These are phyloP conservation scores for Halocynthia roretzi DNA, from an alignment of 23 tunicate genomes.

Conservation along the genomic window DNA sequence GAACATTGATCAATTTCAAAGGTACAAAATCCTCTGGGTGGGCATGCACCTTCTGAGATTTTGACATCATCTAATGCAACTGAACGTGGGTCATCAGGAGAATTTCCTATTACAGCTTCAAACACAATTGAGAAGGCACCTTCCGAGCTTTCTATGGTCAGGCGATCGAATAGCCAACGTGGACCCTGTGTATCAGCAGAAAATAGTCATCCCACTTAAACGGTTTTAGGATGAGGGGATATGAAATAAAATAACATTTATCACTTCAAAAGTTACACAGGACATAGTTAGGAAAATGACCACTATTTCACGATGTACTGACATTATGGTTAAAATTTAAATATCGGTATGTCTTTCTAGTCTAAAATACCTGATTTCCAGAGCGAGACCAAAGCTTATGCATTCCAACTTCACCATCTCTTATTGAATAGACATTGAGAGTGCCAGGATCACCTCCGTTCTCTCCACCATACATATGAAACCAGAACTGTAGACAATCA, in stretches of 20 bases:
- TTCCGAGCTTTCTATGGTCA: conserved; percentile 29
- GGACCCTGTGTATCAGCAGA: conserved; percentile 30
- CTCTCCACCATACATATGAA: conserved; percentile 71
- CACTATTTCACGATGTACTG: too few relatives aligned
- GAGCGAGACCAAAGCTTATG: conserved; percentile 34
- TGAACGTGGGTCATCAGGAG: conserved; percentile 42
- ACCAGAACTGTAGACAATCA: conserved; percentile 85
- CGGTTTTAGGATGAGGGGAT: too few relatives aligned
- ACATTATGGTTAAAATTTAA: too few relatives aligned
- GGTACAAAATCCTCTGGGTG: conserved; percentile 60
- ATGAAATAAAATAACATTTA: too few relatives aligned
- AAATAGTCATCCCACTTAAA: too few relatives aligned
- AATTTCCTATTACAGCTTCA: conserved; percentile 45
- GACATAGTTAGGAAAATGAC: too few relatives aligned
- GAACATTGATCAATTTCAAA: conserved; percentile 81
- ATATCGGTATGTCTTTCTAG: too few relatives aligned
- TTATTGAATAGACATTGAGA: conserved; percentile 50
- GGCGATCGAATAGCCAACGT: conserved; percentile 59
- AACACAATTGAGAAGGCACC: conserved; percentile 43
- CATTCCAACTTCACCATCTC: conserved; percentile 17
- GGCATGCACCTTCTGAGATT: conserved; percentile 56
- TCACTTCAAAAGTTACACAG: too few relatives aligned
- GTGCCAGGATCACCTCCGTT: conserved; percentile 64
- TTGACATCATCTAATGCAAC: conserved; percentile 71
- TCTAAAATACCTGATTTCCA: conserved; percentile 64